These are phyloP conservation scores for Ia io DNA, from an alignment of 2,113 vertebrate species.

Conservation along the genomic window DNA sequence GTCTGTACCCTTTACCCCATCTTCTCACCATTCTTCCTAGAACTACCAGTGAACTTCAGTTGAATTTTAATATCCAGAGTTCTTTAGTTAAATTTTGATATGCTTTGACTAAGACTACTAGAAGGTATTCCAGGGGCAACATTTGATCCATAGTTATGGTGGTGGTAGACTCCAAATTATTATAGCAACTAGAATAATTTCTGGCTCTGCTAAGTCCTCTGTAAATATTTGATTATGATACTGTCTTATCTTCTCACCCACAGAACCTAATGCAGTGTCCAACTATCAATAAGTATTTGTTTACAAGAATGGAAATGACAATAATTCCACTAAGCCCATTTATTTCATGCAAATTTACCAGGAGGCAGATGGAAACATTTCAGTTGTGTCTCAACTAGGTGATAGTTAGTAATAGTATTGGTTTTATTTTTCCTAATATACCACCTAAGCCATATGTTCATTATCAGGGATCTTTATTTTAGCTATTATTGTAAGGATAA, in stretches of 20 bases:
- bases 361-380: conserved; percentile 18
- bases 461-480: conserved; percentile 11
- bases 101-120: background rate
- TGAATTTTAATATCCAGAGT: background rate
- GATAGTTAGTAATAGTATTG: background rate
- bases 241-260: background rate
- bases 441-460: background rate
- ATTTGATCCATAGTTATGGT: background rate
- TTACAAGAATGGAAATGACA: conserved; percentile 42
- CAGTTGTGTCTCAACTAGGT: background rate
- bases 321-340: conserved; percentile 4
- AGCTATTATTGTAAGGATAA: background rate
- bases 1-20: background rate
- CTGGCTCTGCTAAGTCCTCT: background rate
- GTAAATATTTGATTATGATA: conserved; percentile 33
- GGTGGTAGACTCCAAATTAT: background rate
- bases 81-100: background rate
- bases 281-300: conserved; percentile 29
- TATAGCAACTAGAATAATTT: background rate
- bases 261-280: background rate
- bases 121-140: background rate
- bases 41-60: background rate
- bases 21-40: background rate
- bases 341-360: conserved; percentile 34
- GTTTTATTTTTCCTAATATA: conserved; percentile 30